Conservation (phyloP, 2,888 invertebrate genomes). For the Drosophila parthenogenetica region DNA sequence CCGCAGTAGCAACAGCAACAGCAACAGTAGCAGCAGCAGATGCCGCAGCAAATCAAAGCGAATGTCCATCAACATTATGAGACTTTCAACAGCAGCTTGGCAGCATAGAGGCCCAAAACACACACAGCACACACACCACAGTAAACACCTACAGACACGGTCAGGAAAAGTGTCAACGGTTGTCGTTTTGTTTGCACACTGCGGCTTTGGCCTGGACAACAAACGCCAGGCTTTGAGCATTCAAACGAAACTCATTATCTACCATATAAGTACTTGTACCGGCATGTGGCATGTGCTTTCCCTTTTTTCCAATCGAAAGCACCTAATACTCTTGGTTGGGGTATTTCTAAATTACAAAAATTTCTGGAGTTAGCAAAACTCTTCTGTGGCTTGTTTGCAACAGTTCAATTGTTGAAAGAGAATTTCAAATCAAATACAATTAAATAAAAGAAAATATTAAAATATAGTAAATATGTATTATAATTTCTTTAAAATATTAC, state of each 20-base stretch:
- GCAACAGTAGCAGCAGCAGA: constrained; percentile 16
- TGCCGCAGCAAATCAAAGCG: constrained; percentile 73
- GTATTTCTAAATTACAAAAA: not conserved
- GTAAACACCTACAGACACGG: not conserved
- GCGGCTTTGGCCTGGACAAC: constrained; percentile 57
- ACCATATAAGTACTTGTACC: constrained; percentile 48
- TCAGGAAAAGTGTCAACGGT: constrained; percentile 72
- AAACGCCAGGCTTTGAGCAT: constrained; percentile 59
- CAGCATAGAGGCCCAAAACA: constrained; percentile 40
- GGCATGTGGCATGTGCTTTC: constrained; percentile 31
- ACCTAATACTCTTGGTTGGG: constrained; percentile 28
- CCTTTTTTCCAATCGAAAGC: constrained; percentile 65
- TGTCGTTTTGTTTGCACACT: constrained; percentile 65
- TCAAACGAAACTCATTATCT: constrained; percentile 76
- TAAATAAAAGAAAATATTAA: no score
- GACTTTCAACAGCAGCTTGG: constrained; percentile 58
- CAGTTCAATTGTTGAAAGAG: no score
- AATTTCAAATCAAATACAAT: no score
- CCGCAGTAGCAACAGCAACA: constrained; percentile 26
- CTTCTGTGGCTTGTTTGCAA: no score
- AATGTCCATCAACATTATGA: constrained; percentile 80
- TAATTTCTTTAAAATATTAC: no score
- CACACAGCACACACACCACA: constrained; percentile 6
- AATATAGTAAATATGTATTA: no score
- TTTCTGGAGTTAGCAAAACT: no score